phyloP scores from a whole-genome alignment of 2,888 invertebrate species.

The Trachelus tabidus region DNA sequence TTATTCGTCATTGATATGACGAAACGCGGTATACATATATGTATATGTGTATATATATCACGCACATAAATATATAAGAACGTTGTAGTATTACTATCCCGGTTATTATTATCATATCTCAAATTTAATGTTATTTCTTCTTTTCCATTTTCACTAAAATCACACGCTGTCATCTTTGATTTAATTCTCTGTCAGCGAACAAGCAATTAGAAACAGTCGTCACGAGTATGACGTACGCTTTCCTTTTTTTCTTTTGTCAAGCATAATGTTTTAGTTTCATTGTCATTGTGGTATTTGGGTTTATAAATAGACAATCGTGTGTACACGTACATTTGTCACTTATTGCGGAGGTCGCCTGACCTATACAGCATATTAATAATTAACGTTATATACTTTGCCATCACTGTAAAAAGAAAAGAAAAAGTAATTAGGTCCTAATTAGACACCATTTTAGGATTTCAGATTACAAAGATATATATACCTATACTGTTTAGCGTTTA shows the following conservation, averaged over 20 bases:
- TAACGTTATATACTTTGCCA: neutral
- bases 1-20: neutral
- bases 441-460: neutral
- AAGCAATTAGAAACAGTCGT: neutral
- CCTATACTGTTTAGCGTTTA: conserved; percentile 15
- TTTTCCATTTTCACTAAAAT: neutral
- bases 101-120: neutral
- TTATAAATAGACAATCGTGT: neutral
- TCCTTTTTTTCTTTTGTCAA: neutral
- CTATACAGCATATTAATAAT: neutral
- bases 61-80: neutral
- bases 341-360: neutral
- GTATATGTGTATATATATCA: neutral
- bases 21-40: no score
- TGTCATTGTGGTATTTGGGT: neutral
- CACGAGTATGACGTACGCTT: neutral
- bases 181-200: no score
- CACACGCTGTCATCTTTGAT: neutral
- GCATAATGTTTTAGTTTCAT: neutral
- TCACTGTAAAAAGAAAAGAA: neutral
- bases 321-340: neutral
- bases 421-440: neutral
- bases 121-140: neutral
- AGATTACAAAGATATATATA: neutral
- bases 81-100: neutral